These are phyloP conservation scores for Steinernema scapterisci DNA, from an alignment of 2,888 invertebrate species.

Conservation along the genomic window DNA sequence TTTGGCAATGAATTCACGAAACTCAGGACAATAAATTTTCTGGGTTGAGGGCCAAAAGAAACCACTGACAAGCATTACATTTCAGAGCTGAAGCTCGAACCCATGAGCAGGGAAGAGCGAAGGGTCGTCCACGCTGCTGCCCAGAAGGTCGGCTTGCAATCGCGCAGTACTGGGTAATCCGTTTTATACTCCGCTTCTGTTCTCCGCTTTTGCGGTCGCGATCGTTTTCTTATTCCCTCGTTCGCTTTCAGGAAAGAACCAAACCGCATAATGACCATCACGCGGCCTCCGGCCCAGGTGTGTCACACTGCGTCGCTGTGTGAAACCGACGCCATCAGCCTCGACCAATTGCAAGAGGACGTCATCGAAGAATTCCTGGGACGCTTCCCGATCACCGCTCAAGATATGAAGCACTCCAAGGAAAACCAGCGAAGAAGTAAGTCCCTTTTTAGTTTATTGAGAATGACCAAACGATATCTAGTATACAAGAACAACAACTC, in stretches of 20 bases:
- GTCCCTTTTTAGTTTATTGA: neutral
- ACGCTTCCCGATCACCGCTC: neutral
- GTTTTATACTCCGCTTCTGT: neutral
- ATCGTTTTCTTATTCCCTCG: neutral
- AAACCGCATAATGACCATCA: neutral
- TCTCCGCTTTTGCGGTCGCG: neutral
- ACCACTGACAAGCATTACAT: too few species aligned
- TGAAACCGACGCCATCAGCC: conserved; percentile 3
- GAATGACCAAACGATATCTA: neutral
- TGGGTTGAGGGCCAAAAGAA: too few species aligned
- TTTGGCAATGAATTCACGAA: too few species aligned
- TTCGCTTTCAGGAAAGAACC: conserved; percentile 16
- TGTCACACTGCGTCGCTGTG: neutral
- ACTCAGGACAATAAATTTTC: too few species aligned
- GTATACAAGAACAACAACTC: neutral
- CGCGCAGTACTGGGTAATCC: conserved; percentile 45
- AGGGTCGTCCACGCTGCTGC: conserved; percentile 52
- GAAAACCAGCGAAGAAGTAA: conserved; percentile 33
- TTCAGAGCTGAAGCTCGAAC: conserved; percentile 38
- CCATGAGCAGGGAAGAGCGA: conserved; percentile 45
- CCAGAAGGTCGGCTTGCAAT: conserved; percentile 39
- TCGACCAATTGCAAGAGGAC: neutral
- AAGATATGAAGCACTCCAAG: conserved; percentile 39
- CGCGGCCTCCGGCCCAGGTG: neutral
- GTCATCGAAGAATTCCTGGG: neutral